Conservation (phyloP, 2,888 invertebrate genomes). For the Tenthredo mesomela region DNA sequence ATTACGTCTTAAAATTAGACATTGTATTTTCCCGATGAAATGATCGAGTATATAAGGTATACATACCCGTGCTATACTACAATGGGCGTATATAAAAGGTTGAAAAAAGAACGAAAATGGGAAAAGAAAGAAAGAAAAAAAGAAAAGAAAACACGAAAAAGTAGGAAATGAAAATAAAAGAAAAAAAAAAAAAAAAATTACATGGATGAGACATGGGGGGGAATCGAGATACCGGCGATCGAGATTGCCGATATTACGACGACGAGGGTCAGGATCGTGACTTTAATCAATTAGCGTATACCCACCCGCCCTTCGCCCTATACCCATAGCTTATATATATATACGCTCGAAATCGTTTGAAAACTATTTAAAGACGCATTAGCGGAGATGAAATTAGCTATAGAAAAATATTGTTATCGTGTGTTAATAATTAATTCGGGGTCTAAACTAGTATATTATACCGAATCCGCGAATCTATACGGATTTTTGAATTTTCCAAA, state of each 20-base stretch:
- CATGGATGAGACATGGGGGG: constrained; percentile 55
- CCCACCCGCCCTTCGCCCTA: not conserved
- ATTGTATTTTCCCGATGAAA: constrained; percentile 9
- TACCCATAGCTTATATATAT: too few relatives aligned
- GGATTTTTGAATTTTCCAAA: too few relatives aligned
- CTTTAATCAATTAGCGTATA: constrained; percentile 76
- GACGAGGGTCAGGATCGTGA: constrained; percentile 74
- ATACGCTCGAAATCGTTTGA: constrained; percentile 4
- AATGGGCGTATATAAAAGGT: constrained; percentile 45
- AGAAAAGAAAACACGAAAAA: not conserved
- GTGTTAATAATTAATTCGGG: too few relatives aligned
- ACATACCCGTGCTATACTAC: not conserved
- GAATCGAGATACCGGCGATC: constrained; percentile 60
- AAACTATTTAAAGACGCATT: constrained; percentile 29
- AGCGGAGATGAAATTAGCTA: not conserved
- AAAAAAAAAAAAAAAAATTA: constrained; percentile 49
- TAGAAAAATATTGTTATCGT: not conserved
- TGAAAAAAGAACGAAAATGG: constrained; percentile 30
- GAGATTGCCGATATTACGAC: constrained; percentile 73
- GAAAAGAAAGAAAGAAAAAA: constrained; percentile 53
- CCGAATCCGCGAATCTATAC: too few relatives aligned
- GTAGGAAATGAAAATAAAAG: constrained; percentile 32
- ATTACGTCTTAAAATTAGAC: constrained; percentile 64
- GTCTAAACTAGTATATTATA: too few relatives aligned
- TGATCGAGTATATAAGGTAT: not conserved